Evolutionary conservation across 2,888 invertebrate species (phyloP).

Genomic region (Auanema freiburgensis): DNA sequence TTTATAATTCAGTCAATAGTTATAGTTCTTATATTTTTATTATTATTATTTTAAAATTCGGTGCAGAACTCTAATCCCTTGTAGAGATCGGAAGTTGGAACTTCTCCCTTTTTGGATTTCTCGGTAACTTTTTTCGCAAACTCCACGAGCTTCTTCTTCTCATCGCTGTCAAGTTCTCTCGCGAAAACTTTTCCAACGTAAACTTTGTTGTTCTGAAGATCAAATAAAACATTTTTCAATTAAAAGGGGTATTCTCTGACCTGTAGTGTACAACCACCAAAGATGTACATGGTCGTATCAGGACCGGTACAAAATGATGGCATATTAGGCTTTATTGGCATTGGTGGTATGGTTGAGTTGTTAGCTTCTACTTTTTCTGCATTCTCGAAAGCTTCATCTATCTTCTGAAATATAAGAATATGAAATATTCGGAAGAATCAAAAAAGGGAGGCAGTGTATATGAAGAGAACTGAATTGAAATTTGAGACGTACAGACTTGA

Average conservation of each 20-base stretch:
- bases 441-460: not conserved
- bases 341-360: conserved; percentile 49
- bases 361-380: conserved; percentile 49
- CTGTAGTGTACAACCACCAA: conserved; percentile 59
- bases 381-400: conserved; percentile 56
- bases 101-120: conserved; percentile 26
- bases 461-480: not conserved
- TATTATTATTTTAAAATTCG: conserved; percentile 36
- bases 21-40: no score
- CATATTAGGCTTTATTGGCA: conserved; percentile 54
- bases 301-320: conserved; percentile 55
- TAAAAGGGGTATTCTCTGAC: no score
- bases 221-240: no score
- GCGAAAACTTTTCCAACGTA: conserved; percentile 56
- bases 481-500: conserved; percentile 42
- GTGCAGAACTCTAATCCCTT: conserved; percentile 55
- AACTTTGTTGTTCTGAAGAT: conserved; percentile 61
- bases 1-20: no score
- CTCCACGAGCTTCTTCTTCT: conserved; percentile 49
- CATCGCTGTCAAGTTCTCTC: conserved; percentile 51
- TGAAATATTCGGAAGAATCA: not conserved
- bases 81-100: conserved; percentile 33
- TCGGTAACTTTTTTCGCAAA: conserved; percentile 39
- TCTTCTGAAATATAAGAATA: conserved; percentile 37
- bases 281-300: conserved; percentile 58